Conservation (phyloP, 2,113 vertebrate genomes). For the Sterrhoptilus dennistouni region DNA sequence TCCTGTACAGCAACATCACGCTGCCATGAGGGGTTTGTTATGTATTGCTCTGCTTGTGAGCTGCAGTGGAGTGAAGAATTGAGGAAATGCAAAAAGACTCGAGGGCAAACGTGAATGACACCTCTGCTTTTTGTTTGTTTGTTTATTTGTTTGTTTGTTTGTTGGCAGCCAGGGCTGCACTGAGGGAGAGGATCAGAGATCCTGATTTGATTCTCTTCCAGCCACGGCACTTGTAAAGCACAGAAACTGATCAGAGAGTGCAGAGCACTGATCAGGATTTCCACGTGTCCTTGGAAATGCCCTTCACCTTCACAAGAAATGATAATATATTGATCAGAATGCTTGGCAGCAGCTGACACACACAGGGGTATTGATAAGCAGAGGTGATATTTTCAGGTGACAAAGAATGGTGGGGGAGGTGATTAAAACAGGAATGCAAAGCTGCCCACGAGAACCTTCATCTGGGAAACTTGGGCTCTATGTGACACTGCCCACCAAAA, state of each 20-base stretch:
- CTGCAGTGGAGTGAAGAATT: not conserved
- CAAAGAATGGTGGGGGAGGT: not conserved
- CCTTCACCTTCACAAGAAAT: conserved; percentile 29
- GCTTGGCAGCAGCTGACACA: not conserved
- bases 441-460: fast-evolving
- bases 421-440: not conserved
- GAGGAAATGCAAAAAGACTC: not conserved
- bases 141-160: not conserved
- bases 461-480: not conserved
- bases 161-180: not conserved
- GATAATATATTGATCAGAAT: not conserved
- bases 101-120: not conserved
- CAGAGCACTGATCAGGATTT: not conserved
- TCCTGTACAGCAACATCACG: fast-evolving
- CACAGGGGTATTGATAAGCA: not conserved
- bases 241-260: not conserved
- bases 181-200: not conserved
- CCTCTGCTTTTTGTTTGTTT: not conserved
- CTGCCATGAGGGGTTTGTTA: not conserved
- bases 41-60: not conserved
- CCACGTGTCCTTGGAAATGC: not conserved
- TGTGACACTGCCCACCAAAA: fast-evolving
- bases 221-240: not conserved
- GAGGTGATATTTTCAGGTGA: conserved; percentile 7
- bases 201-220: not conserved